Conservation (phyloP, 2,888 invertebrate species). For the Eutolmus rufibarbis region DNA sequence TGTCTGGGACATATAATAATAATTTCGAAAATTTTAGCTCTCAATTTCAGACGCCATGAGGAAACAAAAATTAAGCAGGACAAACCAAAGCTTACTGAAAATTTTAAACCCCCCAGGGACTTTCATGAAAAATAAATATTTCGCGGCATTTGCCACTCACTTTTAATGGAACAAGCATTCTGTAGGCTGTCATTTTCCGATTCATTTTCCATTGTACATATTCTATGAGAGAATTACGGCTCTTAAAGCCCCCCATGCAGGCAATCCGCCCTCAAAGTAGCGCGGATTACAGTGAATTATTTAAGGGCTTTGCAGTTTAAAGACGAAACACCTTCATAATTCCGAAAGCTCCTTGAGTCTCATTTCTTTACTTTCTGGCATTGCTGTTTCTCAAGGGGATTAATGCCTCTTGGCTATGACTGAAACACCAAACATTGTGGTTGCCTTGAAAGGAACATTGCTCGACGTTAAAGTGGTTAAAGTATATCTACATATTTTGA, state of each 20-base stretch:
- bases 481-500: background rate
- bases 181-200: background rate
- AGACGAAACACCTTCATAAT: background rate
- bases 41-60: background rate
- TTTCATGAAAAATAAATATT: background rate
- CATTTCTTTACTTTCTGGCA: background rate
- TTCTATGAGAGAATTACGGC: background rate
- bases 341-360: background rate
- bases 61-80: background rate
- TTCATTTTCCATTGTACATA: background rate
- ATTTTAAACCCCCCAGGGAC: background rate
- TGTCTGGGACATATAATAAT: background rate
- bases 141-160: background rate
- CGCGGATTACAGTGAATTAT: background rate
- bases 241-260: background rate
- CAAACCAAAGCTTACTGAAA: background rate
- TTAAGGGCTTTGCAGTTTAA: background rate
- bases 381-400: background rate
- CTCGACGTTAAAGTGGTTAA: background rate
- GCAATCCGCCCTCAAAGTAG: background rate
- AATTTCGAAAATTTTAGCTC: background rate
- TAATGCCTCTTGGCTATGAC: background rate
- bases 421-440: background rate
- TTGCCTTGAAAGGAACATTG: background rate
- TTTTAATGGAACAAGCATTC: background rate